Base-by-base conservation (phyloP, 2,797 vertebrate genomes). In the Acipenser ruthenus region DNA sequence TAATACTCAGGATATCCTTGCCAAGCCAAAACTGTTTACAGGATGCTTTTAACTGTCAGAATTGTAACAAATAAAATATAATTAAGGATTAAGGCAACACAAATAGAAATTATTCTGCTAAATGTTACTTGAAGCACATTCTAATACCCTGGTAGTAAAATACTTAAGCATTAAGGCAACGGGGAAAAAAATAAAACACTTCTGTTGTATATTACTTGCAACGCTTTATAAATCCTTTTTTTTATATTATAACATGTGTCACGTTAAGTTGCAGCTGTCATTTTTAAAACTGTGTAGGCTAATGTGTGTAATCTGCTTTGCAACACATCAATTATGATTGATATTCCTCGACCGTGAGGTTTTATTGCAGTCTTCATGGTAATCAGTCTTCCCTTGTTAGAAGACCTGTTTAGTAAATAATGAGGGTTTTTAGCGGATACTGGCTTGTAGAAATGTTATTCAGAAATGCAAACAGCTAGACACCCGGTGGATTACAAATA, bases 251-350 rank as follows among this genome's bases (percentile, higher is more conserved):
- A 82, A 84, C 87, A 89, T 90, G 88, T 91, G 88, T 91, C 87
- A 90, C 88, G 85, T 91, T 90, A 84, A 86, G 89, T 87, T 87
- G 83, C 78, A 86, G 88, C 87, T 90, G 89, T 90, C 89, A 88
- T 82, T 80, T 84, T 82, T 84, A 85, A 86, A 89, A 84, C 86
- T 86, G 87, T 86, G 87, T 86, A 85, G 84, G 78, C 83, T 89
- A 91, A 91, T 90, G 86, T 91, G 89, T 90, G 87, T 91, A 90
- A 91, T 91, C 89, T 90, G 89, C 87, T 91, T 88, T 87, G 87
- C 86, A 89, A 91, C 89, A 90, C 89, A 89, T 91, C 89, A 89
- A 86, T 91, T 89, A 90, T 91, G 88, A 90, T 87, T 87, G 86
- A 90, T 90, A 86, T 84, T 87, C 82, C 84, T 83, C 79, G 71